phyloP scores from a whole-genome alignment of 92 coral and sea anemone genomes.

The Muricea muricata region DNA sequence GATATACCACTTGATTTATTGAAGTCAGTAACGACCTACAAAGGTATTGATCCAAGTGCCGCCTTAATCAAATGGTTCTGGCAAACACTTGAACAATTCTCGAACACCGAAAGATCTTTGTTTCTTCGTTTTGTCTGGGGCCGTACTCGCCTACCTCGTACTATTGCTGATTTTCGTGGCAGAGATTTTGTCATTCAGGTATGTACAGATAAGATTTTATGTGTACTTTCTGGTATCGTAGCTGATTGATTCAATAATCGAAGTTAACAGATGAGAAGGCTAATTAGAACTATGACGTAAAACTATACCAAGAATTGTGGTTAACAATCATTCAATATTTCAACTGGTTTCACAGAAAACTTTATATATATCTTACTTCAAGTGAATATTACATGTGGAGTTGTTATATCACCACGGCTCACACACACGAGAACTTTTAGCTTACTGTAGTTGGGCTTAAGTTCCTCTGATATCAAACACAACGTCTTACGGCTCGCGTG shows the following conservation, averaged over 20 bases:
- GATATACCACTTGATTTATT: conserved; percentile 95
- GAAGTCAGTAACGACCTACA: conserved; percentile 95
- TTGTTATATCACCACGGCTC: no score
- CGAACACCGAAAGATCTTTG: conserved; percentile 95
- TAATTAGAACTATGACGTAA: background rate
- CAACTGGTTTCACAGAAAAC: no score
- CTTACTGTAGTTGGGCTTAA: no score
- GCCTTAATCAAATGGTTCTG: conserved; percentile 97
- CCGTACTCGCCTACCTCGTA: conserved; percentile 94
- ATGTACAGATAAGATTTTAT: background rate
- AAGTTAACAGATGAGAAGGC: background rate
- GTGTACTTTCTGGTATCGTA: background rate
- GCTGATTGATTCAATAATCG: background rate
- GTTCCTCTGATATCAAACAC: no score
- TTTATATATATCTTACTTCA: no score
- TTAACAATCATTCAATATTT: no score
- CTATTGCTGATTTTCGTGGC: conserved; percentile 98
- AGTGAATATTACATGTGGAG: no score
- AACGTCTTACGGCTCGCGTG: no score
- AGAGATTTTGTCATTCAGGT: conserved; percentile 99
- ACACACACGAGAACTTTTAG: no score
- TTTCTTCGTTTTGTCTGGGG: conserved; percentile 99
- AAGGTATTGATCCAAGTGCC: conserved; percentile 87
- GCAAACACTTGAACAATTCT: conserved; percentile 96
- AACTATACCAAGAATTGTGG: background rate